Conservation (phyloP, 2,888 invertebrate genomes). For the Papilio demoleus region DNA sequence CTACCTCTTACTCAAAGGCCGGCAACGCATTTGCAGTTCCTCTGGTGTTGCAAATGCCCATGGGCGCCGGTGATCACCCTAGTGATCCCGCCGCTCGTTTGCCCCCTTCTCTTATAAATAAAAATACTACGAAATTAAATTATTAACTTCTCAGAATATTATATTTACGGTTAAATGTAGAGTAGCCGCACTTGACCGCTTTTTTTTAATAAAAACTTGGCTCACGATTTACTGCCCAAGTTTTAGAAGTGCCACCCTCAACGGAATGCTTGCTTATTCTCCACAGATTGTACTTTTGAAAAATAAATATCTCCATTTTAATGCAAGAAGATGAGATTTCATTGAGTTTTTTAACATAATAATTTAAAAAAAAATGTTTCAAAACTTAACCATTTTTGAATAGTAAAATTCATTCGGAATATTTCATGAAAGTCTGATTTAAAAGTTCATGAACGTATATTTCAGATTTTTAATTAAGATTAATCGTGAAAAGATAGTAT, state of each 20-base stretch:
- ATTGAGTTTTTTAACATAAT: not conserved
- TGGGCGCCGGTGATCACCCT: no score
- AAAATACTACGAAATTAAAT: no score
- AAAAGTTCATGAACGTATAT: slow-evolving; percentile 57
- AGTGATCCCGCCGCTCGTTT: no score
- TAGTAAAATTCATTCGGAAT: not conserved
- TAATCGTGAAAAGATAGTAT: slow-evolving; percentile 46
- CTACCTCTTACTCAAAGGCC: no score
- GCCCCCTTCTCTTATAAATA: no score
- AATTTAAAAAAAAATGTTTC: no score
- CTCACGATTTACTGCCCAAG: slow-evolving; percentile 57
- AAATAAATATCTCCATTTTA: slow-evolving; percentile 11
- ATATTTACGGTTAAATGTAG: slow-evolving; percentile 42
- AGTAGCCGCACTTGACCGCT: slow-evolving; percentile 49
- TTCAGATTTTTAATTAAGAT: slow-evolving; percentile 69
- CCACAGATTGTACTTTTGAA: slow-evolving; percentile 23
- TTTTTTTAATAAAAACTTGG: slow-evolving; percentile 59
- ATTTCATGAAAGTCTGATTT: slow-evolving; percentile 13
- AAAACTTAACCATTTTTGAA: no score
- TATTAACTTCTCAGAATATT: slow-evolving; percentile 37
- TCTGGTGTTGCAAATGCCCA: no score
- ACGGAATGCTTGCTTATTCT: slow-evolving; percentile 49
- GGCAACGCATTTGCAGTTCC: no score
- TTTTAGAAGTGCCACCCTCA: slow-evolving; percentile 54
- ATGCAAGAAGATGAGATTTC: not conserved